Evolutionary conservation across 2,797 vertebrate species (phyloP).

Genomic region (Synanceia verrucosa): DNA sequence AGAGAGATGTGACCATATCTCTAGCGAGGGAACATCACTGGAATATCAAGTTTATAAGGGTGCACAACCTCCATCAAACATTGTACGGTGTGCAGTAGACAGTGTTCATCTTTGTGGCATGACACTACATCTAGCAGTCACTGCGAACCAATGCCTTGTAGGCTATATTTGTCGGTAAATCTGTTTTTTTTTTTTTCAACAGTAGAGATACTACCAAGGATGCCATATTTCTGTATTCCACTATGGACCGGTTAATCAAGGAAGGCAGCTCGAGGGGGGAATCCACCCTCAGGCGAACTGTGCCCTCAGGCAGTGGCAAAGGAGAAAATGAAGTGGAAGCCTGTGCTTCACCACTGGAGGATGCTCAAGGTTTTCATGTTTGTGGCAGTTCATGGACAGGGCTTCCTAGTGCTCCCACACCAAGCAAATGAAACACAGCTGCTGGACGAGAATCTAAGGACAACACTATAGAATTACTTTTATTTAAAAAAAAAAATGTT

Average conservation of each 20-base stretch:
- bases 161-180: constrained; percentile 11
- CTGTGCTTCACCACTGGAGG: constrained; percentile 5
- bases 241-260: constrained; percentile 46
- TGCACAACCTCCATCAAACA: constrained; percentile 42
- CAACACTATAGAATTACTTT: too few relatives aligned
- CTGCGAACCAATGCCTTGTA: not conserved
- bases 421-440: constrained; percentile 15
- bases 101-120: constrained; percentile 1
- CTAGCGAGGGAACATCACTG: not conserved
- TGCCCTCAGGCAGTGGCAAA: constrained; percentile 52
- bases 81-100: too few relatives aligned
- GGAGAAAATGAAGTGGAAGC: constrained; percentile 51
- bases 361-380: constrained; percentile 41
- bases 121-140: not conserved
- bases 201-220: constrained; percentile 11
- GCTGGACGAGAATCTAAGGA: too few relatives aligned
- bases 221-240: constrained; percentile 20
- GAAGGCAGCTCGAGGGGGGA: constrained; percentile 32
- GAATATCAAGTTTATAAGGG: constrained; percentile 38
- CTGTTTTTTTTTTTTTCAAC: constrained; percentile 7
- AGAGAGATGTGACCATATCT: constrained; percentile 8
- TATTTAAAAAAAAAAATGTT: too few relatives aligned
- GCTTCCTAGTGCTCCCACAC: constrained; percentile 2
- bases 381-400: constrained; percentile 33
- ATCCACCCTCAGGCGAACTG: constrained; percentile 4